Percentiles rank a stretch among this genome's conserved stretches.
Evolutionary conservation across 2,888 invertebrate genomes (phyloP).

Genomic region (Suillia variegata): DNA sequence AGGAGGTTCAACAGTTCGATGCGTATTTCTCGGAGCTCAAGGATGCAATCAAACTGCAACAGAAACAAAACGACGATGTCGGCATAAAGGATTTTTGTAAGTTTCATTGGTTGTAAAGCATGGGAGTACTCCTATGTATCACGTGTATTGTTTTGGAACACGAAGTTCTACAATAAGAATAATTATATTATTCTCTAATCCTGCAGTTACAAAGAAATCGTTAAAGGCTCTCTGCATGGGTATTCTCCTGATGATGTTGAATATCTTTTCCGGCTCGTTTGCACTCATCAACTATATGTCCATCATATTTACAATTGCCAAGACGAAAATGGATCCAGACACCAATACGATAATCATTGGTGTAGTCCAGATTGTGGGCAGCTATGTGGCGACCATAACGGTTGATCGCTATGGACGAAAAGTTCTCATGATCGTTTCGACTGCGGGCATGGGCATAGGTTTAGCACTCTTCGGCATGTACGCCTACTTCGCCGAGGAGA

Average conservation of each 20-base stretch:
- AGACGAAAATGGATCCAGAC: conserved; percentile 46
- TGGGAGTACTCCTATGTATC: too few relatives aligned
- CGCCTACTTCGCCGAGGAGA: conserved; percentile 39
- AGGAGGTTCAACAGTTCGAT: conserved; percentile 36
- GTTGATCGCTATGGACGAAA: conserved; percentile 49
- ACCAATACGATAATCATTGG: conserved; percentile 52
- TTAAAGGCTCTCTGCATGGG: conserved; percentile 42
- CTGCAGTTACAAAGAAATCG: conserved; percentile 39
- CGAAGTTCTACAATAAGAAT: too few relatives aligned
- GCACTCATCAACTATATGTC: conserved; percentile 51
- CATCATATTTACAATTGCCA: conserved; percentile 43
- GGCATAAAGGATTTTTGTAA: conserved; percentile 39
- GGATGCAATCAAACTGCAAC: conserved; percentile 28
- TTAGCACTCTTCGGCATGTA: conserved; percentile 43
- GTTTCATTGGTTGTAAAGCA: too few relatives aligned
- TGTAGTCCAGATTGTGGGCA: conserved; percentile 47
- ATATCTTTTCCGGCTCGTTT: conserved; percentile 45
- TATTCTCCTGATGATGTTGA: conserved; percentile 38
- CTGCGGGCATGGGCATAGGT: conserved; percentile 39
- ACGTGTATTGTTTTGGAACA: too few relatives aligned
- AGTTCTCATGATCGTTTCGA: conserved; percentile 42
- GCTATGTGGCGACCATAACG: conserved; percentile 38
- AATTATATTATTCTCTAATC: too few relatives aligned
- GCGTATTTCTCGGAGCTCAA: conserved; percentile 34
- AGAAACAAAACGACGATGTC: conserved; percentile 19